phyloP scores from a whole-genome alignment of 2,113 vertebrate genomes.

The Ranitomeya imitator region DNA sequence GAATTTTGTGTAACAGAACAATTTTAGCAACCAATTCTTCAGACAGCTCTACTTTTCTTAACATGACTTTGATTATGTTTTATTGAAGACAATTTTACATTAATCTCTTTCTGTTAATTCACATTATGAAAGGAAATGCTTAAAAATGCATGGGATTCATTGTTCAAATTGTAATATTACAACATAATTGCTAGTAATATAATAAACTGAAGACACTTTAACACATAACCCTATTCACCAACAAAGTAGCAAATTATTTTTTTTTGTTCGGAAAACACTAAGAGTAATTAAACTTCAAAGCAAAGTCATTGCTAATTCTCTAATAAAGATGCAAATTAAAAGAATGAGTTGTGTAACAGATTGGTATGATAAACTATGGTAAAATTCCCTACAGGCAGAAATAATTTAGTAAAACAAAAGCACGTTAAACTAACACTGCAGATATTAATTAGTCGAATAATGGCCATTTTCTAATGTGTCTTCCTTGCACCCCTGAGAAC shows the following conservation, averaged over 20 bases:
- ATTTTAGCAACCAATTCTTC: background rate
- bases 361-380: slow-evolving; percentile 60
- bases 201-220: background rate
- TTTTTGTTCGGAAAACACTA: slow-evolving; percentile 60
- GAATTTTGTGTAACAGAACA: background rate
- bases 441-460: background rate
- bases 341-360: slow-evolving; percentile 63
- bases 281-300: slow-evolving; percentile 65
- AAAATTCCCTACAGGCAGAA: slow-evolving; percentile 58
- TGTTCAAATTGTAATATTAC: slow-evolving; percentile 10
- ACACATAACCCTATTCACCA: slow-evolving; percentile 43
- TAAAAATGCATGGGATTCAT: slow-evolving; percentile 7
- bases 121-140: slow-evolving; percentile 16
- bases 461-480: background rate
- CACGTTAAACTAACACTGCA: background rate
- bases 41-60: background rate
- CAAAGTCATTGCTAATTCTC: slow-evolving; percentile 62
- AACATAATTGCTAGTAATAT: slow-evolving; percentile 46
- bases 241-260: slow-evolving; percentile 56
- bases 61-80: background rate
- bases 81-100: background rate
- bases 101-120: background rate
- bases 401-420: slow-evolving; percentile 34
- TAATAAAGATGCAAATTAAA: slow-evolving; percentile 69
- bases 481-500: background rate